A percentile compares a stretch with the other conserved stretches of the same genome.
Evolutionary conservation across 2,888 invertebrate species (phyloP).

Genomic region (Amphimallon solstitiale): DNA sequence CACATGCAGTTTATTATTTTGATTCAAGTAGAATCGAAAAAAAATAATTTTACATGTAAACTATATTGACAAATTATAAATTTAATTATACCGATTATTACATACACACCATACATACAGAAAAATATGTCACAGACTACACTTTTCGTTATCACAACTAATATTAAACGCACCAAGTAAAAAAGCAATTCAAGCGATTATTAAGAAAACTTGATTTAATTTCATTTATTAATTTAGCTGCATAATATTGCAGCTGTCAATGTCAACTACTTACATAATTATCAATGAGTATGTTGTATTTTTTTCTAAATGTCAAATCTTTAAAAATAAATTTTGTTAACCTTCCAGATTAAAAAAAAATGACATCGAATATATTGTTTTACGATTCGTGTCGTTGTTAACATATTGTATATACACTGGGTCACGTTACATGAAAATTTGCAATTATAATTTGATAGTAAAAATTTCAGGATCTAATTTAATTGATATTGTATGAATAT

Average conservation of each 20-base stretch:
- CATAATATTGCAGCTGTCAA: conserved; percentile 18
- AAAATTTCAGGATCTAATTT: conserved; percentile 22
- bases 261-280: conserved; percentile 13
- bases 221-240: conserved; percentile 2
- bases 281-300: conserved; percentile 11
- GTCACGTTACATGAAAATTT: conserved; percentile 20
- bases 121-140: no score
- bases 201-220: no score
- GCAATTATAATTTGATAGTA: conserved; percentile 31
- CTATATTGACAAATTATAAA: no score
- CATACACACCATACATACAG: no score
- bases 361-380: conserved; percentile 21
- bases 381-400: not conserved
- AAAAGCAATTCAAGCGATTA: no score
- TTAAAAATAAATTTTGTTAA: conserved; percentile 13
- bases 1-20: no score
- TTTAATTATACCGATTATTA: no score
- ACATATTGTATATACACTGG: conserved; percentile 9
- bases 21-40: no score
- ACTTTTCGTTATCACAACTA: no score
- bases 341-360: conserved; percentile 19
- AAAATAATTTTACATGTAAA: no score
- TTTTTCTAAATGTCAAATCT: conserved; percentile 19
- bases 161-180: no score
- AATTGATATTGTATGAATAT: conserved; percentile 26